Evolutionary conservation across 2,113 vertebrate genomes (phyloP).

Genomic region (Oryzias javanicus): DNA sequence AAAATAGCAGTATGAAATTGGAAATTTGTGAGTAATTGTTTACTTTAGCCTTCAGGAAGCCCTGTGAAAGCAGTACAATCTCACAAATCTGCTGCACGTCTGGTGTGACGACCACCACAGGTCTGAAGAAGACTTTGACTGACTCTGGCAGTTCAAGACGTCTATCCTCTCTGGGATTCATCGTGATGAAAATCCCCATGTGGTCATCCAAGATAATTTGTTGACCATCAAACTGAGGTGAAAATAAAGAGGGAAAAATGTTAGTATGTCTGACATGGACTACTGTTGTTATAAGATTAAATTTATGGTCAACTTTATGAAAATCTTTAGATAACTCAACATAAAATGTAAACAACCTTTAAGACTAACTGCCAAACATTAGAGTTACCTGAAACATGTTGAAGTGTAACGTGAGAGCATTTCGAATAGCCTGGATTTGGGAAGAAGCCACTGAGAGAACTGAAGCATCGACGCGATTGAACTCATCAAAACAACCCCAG

Average conservation of each 20-base stretch:
- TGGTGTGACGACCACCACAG: conserved; percentile 93
- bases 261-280: too few species aligned
- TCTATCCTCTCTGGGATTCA: conserved; percentile 97
- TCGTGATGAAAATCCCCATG: conserved; percentile 98
- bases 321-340: too few species aligned
- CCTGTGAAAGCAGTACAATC: conserved; percentile 98
- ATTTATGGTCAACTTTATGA: too few species aligned
- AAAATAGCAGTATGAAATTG: neutral
- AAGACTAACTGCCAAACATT: neutral
- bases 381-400: conserved; percentile 85
- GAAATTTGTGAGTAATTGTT: conserved; percentile 4
- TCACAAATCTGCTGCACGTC: conserved; percentile 98
- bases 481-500: conserved; percentile 98
- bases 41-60: conserved; percentile 93
- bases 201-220: conserved; percentile 86
- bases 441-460: conserved; percentile 97
- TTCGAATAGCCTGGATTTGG: conserved; percentile 94
- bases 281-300: too few species aligned
- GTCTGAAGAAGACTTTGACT: conserved; percentile 94
- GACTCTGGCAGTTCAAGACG: conserved; percentile 95
- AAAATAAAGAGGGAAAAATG: neutral
- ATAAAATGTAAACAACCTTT: too few species aligned
- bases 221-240: conserved; percentile 89
- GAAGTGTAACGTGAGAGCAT: conserved; percentile 86
- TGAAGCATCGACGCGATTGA: conserved; percentile 94